Evolutionary conservation across 2,797 vertebrate species (phyloP).

Genomic region (Phoxinus dragarum): DNA sequence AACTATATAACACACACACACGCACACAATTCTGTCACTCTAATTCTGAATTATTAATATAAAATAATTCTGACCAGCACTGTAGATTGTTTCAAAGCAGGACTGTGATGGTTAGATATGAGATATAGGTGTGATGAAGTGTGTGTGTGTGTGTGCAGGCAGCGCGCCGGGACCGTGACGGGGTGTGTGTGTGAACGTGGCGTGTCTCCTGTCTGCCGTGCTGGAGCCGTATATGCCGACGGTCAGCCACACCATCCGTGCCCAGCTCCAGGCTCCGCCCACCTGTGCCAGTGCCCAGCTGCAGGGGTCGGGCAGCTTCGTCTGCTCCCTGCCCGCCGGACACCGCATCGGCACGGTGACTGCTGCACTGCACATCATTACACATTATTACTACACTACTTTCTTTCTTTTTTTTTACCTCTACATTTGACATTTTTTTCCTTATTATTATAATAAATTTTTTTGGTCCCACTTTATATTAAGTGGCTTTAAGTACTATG

Average conservation of each 20-base stretch:
- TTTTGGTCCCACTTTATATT: too few relatives aligned
- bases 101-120: too few relatives aligned
- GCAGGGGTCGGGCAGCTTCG: conserved; percentile 77
- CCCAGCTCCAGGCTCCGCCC: conserved; percentile 83
- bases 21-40: too few relatives aligned
- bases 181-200: conserved; percentile 91
- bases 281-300: conserved; percentile 72
- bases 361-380: not conserved
- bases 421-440: too few relatives aligned
- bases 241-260: conserved; percentile 85
- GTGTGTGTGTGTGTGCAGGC: conserved; percentile 71
- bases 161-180: conserved; percentile 88
- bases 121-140: not conserved
- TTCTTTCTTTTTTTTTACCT: too few relatives aligned
- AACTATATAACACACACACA: too few relatives aligned
- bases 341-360: conserved; percentile 85
- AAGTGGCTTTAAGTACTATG: too few relatives aligned
- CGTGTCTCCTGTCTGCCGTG: conserved; percentile 86
- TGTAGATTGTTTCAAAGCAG: too few relatives aligned
- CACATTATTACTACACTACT: too few relatives aligned
- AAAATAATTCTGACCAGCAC: too few relatives aligned
- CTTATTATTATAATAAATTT: too few relatives aligned
- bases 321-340: conserved; percentile 81
- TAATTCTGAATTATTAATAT: too few relatives aligned
- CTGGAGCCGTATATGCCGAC: conserved; percentile 91